phyloP scores from a whole-genome alignment of 2,888 invertebrate species.

The Beris morrisii region DNA sequence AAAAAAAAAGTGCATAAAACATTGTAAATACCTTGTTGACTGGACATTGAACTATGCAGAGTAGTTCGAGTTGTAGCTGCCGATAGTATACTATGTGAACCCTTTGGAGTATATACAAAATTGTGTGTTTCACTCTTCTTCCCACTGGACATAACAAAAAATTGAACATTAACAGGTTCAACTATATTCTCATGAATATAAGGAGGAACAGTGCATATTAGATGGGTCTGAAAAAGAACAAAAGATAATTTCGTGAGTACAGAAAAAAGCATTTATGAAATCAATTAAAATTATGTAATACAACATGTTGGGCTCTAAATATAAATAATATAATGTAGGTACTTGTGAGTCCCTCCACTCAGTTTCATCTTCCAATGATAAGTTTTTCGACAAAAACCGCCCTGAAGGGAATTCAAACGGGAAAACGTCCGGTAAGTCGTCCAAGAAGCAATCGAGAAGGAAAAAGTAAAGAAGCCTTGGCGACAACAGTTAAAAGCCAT shows the following conservation, averaged over 20 bases:
- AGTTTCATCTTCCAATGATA: too few relatives aligned
- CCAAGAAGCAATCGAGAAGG: too few relatives aligned
- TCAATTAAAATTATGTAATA: too few relatives aligned
- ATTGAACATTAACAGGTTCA: constrained; percentile 73
- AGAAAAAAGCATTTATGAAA: too few relatives aligned
- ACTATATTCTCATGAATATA: constrained; percentile 67
- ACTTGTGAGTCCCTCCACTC: too few relatives aligned
- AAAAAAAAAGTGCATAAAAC: background rate
- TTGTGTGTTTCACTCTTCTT: constrained; percentile 83
- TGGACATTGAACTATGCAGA: constrained; percentile 49
- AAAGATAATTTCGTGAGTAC: background rate
- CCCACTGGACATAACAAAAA: constrained; percentile 81
- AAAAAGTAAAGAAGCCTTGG: too few relatives aligned
- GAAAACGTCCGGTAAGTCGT: too few relatives aligned
- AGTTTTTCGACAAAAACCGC: too few relatives aligned
- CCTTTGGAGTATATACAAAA: constrained; percentile 76
- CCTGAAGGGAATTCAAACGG: too few relatives aligned
- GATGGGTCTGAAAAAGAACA: constrained; percentile 69
- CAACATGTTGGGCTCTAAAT: too few relatives aligned
- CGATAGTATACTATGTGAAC: constrained; percentile 50
- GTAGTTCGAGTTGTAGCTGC: constrained; percentile 54
- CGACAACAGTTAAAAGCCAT: too few relatives aligned
- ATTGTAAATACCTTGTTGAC: constrained; percentile 51
- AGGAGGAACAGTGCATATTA: constrained; percentile 83
- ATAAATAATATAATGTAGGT: too few relatives aligned